Percentiles rank a stretch among this genome's conserved stretches.
Evolutionary conservation across 2,888 invertebrate species (phyloP).

Genomic region (Alviniconcha strummeri): DNA sequence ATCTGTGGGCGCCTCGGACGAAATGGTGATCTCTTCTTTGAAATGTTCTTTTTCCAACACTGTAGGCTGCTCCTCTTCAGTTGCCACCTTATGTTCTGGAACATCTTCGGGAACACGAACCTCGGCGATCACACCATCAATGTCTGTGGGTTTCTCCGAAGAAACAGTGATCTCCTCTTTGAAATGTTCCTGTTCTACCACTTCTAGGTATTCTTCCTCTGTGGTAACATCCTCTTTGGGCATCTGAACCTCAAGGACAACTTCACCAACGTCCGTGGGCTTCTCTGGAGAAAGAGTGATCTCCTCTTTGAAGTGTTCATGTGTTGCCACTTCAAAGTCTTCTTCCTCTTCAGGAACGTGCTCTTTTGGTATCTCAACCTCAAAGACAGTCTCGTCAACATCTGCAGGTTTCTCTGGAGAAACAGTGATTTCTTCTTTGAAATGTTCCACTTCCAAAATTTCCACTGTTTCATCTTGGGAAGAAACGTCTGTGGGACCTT

Average conservation of each 20-base stretch:
- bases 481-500: too few species aligned
- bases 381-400: background rate
- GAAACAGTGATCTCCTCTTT: constrained; percentile 23
- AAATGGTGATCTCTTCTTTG: too few species aligned
- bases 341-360: constrained; percentile 3
- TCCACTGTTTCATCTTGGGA: too few species aligned
- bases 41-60: constrained; percentile 10
- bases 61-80: constrained; percentile 11
- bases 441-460: constrained; percentile 17
- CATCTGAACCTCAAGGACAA: background rate
- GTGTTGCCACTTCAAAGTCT: constrained; percentile 3
- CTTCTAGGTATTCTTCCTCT: constrained; percentile 23
- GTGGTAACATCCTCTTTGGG: background rate
- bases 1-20: too few species aligned
- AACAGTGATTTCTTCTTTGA: constrained; percentile 8
- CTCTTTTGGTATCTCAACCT: background rate
- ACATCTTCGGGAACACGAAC: constrained; percentile 24
- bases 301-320: constrained; percentile 32
- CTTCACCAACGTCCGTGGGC: background rate
- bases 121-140: constrained; percentile 25
- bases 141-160: constrained; percentile 26
- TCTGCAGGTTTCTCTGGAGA: background rate
- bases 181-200: constrained; percentile 16
- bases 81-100: constrained; percentile 18
- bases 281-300: constrained; percentile 28